A percentile compares a stretch with the other conserved stretches of the same genome.
Evolutionary conservation across 2,888 invertebrate genomes (phyloP).

Genomic region (Drosophila neoperkinsi): DNA sequence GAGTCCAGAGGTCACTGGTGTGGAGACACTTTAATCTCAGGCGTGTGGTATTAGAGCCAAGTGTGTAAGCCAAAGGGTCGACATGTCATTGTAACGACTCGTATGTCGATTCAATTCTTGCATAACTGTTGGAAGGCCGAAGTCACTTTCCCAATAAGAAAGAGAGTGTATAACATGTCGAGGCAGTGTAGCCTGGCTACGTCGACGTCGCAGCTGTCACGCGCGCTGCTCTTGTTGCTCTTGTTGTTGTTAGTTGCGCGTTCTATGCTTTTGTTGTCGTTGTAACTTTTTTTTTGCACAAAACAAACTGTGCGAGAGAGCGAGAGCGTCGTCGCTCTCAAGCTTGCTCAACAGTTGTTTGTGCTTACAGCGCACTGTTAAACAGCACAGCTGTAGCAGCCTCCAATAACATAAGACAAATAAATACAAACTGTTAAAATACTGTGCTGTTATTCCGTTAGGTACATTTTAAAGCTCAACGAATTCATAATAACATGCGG

Average conservation of each 20-base stretch:
- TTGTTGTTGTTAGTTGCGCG: conserved; percentile 64
- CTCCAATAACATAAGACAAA: conserved; percentile 21
- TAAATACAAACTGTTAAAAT: conserved; percentile 21
- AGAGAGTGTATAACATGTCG: conserved; percentile 54
- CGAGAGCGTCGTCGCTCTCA: conserved; percentile 54
- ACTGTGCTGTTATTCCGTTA: conserved; percentile 11
- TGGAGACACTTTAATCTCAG: no score
- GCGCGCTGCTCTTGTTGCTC: conserved; percentile 44
- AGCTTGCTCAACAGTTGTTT: conserved; percentile 65
- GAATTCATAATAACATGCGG: not conserved
- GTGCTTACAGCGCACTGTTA: conserved; percentile 57
- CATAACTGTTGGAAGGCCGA: no score
- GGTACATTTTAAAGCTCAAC: not conserved
- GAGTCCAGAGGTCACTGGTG: no score
- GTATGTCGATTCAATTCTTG: no score
- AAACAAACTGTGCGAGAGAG: conserved; percentile 27
- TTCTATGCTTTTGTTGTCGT: conserved; percentile 66
- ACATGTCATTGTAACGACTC: no score
- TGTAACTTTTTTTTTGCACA: conserved; percentile 42
- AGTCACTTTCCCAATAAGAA: conserved; percentile 66
- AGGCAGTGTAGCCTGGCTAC: conserved; percentile 29
- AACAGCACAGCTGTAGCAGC: conserved; percentile 30
- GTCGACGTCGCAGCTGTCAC: conserved; percentile 66
- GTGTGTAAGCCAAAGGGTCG: no score
- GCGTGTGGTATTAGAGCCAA: no score